phyloP scores from a whole-genome alignment of 2,888 invertebrate species.

The Amblyteles armatorius region DNA sequence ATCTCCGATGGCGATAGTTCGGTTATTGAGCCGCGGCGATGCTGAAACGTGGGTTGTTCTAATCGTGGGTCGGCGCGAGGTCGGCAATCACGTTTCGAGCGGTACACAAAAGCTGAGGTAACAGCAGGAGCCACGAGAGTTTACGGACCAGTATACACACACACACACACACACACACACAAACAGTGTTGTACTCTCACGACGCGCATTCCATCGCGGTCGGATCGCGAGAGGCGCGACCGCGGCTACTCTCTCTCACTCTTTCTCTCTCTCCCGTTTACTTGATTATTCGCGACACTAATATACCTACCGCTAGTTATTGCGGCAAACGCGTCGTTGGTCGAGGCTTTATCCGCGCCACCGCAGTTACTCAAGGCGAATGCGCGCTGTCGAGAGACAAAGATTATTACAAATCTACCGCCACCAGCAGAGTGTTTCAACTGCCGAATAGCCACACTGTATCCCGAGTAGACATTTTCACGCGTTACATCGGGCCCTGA shows the following conservation, averaged over 20 bases:
- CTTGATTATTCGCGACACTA: slow-evolving; percentile 67
- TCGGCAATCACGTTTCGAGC: slow-evolving; percentile 56
- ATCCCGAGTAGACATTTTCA: background rate
- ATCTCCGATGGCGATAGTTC: slow-evolving; percentile 22
- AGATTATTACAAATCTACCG: slow-evolving; percentile 52
- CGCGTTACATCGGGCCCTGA: no score
- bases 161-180: background rate
- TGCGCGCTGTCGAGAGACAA: slow-evolving; percentile 38
- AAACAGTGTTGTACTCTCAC: slow-evolving; percentile 42
- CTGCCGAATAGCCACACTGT: slow-evolving; percentile 32
- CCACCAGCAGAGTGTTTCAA: slow-evolving; percentile 18
- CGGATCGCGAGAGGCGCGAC: slow-evolving; percentile 57
- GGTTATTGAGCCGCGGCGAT: slow-evolving; percentile 12
- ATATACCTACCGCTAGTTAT: slow-evolving; percentile 59
- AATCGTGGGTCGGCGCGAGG: slow-evolving; percentile 59
- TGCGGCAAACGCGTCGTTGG: slow-evolving; percentile 41
- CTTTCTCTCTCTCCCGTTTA: slow-evolving; percentile 65
- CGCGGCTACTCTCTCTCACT: slow-evolving; percentile 56
- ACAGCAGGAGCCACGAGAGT: slow-evolving; percentile 43
- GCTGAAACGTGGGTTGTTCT: slow-evolving; percentile 50
- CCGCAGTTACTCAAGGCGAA: slow-evolving; percentile 62
- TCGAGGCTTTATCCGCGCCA: slow-evolving; percentile 58
- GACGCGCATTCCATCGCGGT: slow-evolving; percentile 65
- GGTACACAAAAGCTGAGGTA: slow-evolving; percentile 37
- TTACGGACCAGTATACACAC: slow-evolving; percentile 1